Percentiles rank a stretch among this genome's conserved stretches.
These are phyloP conservation scores for Neuroscelio doddi DNA, from an alignment of 2,888 invertebrate species.

Conservation along the genomic window DNA sequence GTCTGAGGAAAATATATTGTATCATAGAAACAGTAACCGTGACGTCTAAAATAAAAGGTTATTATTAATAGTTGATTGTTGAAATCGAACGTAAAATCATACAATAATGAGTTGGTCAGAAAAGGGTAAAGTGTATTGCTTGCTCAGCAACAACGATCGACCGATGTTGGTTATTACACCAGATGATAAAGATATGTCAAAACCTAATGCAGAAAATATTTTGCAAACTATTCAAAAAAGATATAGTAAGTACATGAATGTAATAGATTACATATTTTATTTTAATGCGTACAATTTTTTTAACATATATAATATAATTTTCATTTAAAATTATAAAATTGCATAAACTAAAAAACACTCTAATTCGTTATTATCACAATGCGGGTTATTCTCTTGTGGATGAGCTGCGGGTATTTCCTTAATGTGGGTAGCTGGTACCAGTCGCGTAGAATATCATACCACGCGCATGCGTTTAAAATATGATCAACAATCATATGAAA, in stretches of 20 bases:
- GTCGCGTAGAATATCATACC: no score
- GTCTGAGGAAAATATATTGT: constrained; percentile 6
- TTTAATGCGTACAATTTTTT: no score
- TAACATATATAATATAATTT: neutral
- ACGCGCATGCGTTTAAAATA: neutral
- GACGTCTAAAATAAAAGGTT: constrained; percentile 19
- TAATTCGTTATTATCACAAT: no score
- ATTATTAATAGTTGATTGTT: constrained; percentile 20
- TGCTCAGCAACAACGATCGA: constrained; percentile 7
- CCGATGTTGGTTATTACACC: constrained; percentile 5
- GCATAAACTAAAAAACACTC: no score
- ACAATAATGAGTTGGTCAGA: constrained; percentile 20
- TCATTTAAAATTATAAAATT: neutral
- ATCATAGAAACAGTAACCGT: constrained; percentile 33
- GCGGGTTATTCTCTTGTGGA: no score
- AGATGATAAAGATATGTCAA: constrained; percentile 1
- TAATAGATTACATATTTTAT: no score
- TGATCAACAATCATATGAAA: neutral
- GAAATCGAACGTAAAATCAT: constrained; percentile 1
- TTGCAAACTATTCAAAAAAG: constrained; percentile 5
- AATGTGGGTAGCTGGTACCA: no score
- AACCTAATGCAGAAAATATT: neutral
- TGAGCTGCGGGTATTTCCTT: no score
- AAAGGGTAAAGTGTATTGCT: constrained; percentile 19
- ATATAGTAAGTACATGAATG: neutral